phyloP scores from a whole-genome alignment of 2,797 vertebrate genomes.

The Balearica regulorum region DNA sequence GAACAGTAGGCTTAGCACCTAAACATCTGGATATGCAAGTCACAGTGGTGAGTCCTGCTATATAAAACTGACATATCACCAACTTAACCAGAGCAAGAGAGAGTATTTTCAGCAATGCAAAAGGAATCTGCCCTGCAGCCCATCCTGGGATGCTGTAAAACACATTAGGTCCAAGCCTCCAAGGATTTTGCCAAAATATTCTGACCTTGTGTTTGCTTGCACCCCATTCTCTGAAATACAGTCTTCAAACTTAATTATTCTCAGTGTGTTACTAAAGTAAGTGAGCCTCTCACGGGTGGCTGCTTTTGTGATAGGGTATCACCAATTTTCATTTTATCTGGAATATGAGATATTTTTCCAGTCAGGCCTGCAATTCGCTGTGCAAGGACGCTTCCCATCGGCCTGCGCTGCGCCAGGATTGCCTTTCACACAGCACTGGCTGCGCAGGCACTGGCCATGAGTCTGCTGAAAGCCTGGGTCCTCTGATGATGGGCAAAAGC shows the following conservation, averaged over 20 bases:
- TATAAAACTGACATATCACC: background rate
- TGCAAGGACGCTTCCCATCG: background rate
- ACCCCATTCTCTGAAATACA: background rate
- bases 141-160: background rate
- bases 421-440: background rate
- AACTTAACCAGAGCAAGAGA: background rate
- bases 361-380: background rate
- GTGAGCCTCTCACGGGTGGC: background rate
- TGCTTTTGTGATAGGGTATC: background rate
- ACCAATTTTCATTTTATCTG: constrained; percentile 35
- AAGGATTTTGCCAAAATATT: background rate
- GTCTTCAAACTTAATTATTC: constrained; percentile 32
- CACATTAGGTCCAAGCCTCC: background rate
- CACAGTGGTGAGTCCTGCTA: background rate
- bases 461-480: background rate
- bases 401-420: background rate
- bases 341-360: background rate
- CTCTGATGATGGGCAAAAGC: background rate
- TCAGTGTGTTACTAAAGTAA: background rate
- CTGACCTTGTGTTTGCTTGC: background rate
- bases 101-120: background rate
- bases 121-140: background rate
- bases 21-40: constrained; percentile 16
- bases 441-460: background rate
- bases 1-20: background rate